Conservation (phyloP, 2,888 invertebrate species). For the Keiferia lycopersicella region DNA sequence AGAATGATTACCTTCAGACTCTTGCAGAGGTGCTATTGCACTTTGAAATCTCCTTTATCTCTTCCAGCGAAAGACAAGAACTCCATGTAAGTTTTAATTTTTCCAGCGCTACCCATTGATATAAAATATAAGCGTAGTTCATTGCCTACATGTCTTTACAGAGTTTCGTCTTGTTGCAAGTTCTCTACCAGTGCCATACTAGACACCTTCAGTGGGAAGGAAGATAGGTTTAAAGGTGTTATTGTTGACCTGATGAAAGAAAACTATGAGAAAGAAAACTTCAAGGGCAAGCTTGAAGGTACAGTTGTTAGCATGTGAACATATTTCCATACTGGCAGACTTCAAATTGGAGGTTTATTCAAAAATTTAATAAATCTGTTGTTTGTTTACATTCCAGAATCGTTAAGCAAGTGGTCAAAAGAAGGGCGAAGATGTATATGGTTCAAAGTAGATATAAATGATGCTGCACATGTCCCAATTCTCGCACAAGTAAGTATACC, state of each 20-base stretch:
- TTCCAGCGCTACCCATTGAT: not conserved
- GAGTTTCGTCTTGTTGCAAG: slow-evolving; percentile 35
- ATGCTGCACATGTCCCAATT: slow-evolving; percentile 87
- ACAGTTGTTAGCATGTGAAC: too few relatives aligned
- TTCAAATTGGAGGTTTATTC: not conserved
- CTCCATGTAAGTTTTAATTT: not conserved
- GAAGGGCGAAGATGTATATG: slow-evolving; percentile 87
- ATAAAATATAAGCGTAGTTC: not conserved
- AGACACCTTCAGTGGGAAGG: slow-evolving; percentile 48
- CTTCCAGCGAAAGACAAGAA: not conserved
- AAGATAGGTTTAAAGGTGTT: slow-evolving; percentile 62
- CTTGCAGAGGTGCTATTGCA: not conserved
- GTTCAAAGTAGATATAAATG: slow-evolving; percentile 87
- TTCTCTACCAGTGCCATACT: slow-evolving; percentile 37
- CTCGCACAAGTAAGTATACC: slow-evolving; percentile 82
- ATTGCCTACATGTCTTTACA: slow-evolving; percentile 36
- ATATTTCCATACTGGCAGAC: not conserved
- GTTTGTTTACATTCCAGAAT: slow-evolving; percentile 76
- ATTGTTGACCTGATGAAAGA: slow-evolving; percentile 57
- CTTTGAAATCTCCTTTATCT: not conserved
- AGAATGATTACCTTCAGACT: not conserved
- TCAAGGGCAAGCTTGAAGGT: slow-evolving; percentile 57
- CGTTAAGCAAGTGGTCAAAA: slow-evolving; percentile 84
- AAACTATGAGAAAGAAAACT: slow-evolving; percentile 43
- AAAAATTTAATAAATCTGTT: not conserved